Evolutionary conservation across 2,113 vertebrate species (phyloP), one percentile per base, ranked within the genome.

Genomic region (Pterocles orientalis): DNA sequence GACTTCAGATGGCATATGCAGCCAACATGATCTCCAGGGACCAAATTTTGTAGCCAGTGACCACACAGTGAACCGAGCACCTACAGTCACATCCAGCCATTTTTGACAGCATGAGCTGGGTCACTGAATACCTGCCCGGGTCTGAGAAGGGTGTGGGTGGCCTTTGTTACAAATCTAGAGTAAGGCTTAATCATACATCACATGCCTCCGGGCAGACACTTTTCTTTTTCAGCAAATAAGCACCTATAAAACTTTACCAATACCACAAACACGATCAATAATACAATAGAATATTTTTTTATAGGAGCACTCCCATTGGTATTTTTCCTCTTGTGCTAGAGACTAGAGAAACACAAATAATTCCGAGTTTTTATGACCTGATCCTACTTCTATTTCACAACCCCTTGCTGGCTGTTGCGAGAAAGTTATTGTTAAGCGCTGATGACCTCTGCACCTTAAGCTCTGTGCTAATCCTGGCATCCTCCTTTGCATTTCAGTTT

Each of bases 371-470:
- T 94, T 95, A 87, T 0, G 5, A 80, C 58, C 84, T 87, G 16
- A 61, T 95, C 50, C 50, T 79, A 64, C 86, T 72, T 73, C 77
- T 84, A 25, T 95, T 94, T 96, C 95, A 86, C 58, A 96, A 82
- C 19, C 57, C 88, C 69, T 84, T 76, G 69, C 77, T 95, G 88
- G 70, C 82, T 91, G 62, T 89, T 89, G 62, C 2, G 8, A 76
- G 91, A 95, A 96, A 95, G 92, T 85, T 94, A 71, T 86, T 93
- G 80, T 83, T 69, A 82, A 95, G 86, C 61, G 36, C 77, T 18
- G 73, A 21, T 94, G 95, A 96, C 92, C 96, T 94, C 91, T 97
- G 96, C 77, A 89, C 96, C 86, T 79, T 86, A 88, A 92, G 66
- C 91, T 92, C 89, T 57, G 50, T 85, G 92, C 70, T 94, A 94